A percentile compares a stretch with the other conserved stretches of the same genome.
phyloP scores from a whole-genome alignment of 2,888 invertebrate genomes.

The Eutolmus rufibarbis region DNA sequence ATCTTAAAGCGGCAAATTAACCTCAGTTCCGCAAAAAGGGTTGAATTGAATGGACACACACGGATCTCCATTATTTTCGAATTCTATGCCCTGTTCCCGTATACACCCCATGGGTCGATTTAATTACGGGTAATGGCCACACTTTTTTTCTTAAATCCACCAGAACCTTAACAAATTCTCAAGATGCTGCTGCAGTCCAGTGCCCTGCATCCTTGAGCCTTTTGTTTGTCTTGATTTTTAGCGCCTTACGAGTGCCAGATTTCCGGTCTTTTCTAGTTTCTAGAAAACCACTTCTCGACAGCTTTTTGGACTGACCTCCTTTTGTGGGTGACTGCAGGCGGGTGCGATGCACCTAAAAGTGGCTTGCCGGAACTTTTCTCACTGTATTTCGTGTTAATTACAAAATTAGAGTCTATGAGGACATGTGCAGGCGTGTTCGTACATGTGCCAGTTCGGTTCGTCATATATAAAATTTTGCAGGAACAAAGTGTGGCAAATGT shows the following conservation, averaged over 20 bases:
- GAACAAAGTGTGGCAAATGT: background rate
- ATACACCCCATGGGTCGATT: background rate
- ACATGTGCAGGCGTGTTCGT: background rate
- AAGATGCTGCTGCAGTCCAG: background rate
- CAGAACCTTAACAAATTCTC: background rate
- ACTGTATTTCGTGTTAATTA: background rate
- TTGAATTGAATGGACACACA: background rate
- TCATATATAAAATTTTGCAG: background rate
- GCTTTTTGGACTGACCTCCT: background rate
- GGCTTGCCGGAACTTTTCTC: background rate
- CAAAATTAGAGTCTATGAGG: background rate
- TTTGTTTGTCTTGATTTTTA: background rate
- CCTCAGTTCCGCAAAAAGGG: background rate
- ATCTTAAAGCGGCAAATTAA: background rate
- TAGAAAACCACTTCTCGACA: background rate
- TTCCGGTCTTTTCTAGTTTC: background rate
- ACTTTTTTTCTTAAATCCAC: background rate
- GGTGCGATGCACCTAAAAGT: background rate
- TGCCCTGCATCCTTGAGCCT: background rate
- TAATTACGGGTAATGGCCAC: background rate
- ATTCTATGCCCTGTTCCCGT: background rate
- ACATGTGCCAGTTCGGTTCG: background rate
- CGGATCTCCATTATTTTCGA: background rate
- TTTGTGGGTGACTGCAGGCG: background rate
- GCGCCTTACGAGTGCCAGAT: background rate